Evolutionary conservation across 1,140 invertebrate species (phyloP).

Genomic region (Matsumurasca onukii): DNA sequence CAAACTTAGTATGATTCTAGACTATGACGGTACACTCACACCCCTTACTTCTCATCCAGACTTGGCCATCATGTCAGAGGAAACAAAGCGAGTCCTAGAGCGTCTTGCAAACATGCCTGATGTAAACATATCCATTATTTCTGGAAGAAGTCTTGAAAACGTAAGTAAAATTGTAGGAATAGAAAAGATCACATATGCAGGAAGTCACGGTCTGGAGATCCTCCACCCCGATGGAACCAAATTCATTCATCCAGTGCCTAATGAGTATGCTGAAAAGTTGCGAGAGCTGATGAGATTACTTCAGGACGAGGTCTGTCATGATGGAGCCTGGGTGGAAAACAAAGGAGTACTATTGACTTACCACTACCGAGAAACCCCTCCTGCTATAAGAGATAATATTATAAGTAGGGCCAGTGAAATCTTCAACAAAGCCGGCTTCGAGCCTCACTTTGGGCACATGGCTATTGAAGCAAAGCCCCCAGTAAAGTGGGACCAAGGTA

Average conservation of each 20-base stretch:
- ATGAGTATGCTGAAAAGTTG: slow-evolving; percentile 81
- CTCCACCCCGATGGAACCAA: slow-evolving; percentile 87
- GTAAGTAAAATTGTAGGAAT: slow-evolving; percentile 78
- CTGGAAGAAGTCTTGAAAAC: slow-evolving; percentile 83
- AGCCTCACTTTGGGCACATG: slow-evolving; percentile 73
- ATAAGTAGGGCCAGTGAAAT: slow-evolving; percentile 67
- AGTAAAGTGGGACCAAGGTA: slow-evolving; percentile 88
- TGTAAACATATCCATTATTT: slow-evolving; percentile 86
- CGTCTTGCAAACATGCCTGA: slow-evolving; percentile 82
- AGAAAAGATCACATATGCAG: slow-evolving; percentile 75
- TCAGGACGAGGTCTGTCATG: slow-evolving; percentile 80
- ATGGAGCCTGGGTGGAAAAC: slow-evolving; percentile 91
- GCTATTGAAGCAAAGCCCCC: slow-evolving; percentile 88
- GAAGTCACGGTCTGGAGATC: slow-evolving; percentile 90
- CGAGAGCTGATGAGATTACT: slow-evolving; percentile 74
- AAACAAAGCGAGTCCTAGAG: slow-evolving; percentile 83
- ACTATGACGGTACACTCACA: slow-evolving; percentile 88
- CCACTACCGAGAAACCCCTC: slow-evolving; percentile 82
- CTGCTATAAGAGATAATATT: slow-evolving; percentile 61
- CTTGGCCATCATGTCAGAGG: slow-evolving; percentile 77
- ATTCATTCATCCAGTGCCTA: slow-evolving; percentile 88
- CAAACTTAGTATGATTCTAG: slow-evolving; percentile 79
- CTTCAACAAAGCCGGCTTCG: slow-evolving; percentile 75
- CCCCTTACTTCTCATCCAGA: slow-evolving; percentile 89
- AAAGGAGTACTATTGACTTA: slow-evolving; percentile 86